Evolutionary conservation across 1,140 invertebrate species (phyloP), one percentile per base, ranked within the genome.

Genomic region (Apis dorsata): DNA sequence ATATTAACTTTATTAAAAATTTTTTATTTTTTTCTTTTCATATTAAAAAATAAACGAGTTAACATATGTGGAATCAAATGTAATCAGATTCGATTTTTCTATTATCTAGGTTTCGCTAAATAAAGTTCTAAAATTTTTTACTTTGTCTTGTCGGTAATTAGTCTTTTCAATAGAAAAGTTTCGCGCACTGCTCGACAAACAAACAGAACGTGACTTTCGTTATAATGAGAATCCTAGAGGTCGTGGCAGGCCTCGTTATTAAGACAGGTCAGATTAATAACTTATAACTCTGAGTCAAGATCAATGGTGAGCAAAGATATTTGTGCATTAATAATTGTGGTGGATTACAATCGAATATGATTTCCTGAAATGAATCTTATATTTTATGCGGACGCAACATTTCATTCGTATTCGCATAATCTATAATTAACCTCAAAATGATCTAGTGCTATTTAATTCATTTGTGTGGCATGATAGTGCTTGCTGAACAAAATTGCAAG

Each of bases 281-380:
- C 34, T 15, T 69, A 17, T 65, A 78, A 34, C 76, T 53, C 65
- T 57, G 76, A 69, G 28, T 9, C 21, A 28, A 59, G 55, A 55
- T 66, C 12, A 53, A 44, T 51, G 24, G 5, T 7, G 28, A 12
- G 63, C 28, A 78, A 44, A 79, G 66, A 79, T 79, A 34, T 79
- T 79, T 79, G 34, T 60, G 65, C 66, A 70, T 70, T 79, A 70
- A 79, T 34, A 55, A 21, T 59, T 78, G 51, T 53, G 59, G 44
- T 75, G 59, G 44, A 24, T 44, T 76, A 60, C 44, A 65, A 76
- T 76, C 60, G 74, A 34, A 44, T 49, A 21, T 49, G 49, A 65
- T 76, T 62, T 73, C 1, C 13, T 17, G 59, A 51, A 49, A 63
- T 17, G 9, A 44, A 44, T 24, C 24, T 76, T 24, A 15, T 76